Evolutionary conservation across 2,797 vertebrate genomes (phyloP).

Genomic region (Bryconaethiops microstoma): DNA sequence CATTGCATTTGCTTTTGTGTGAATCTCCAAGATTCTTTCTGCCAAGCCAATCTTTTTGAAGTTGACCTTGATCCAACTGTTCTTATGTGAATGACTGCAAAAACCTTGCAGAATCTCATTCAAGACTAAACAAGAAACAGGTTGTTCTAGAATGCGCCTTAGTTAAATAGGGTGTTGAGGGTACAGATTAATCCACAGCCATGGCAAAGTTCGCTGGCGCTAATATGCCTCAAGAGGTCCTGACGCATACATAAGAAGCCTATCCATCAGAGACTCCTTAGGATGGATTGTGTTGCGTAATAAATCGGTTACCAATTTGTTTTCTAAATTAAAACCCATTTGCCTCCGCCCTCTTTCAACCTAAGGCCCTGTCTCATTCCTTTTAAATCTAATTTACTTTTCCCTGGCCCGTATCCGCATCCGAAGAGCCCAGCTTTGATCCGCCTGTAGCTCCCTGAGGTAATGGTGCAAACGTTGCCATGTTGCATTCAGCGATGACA

Average conservation of each 20-base stretch:
- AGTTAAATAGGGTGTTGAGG: slow-evolving; percentile 46
- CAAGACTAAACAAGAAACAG: slow-evolving; percentile 62
- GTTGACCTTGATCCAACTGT: slow-evolving; percentile 50
- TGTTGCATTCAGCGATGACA: slow-evolving; percentile 43
- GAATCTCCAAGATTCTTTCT: slow-evolving; percentile 45
- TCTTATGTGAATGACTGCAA: slow-evolving; percentile 44
- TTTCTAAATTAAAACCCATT: slow-evolving; percentile 60
- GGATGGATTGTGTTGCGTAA: slow-evolving; percentile 50
- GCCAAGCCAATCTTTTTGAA: slow-evolving; percentile 51
- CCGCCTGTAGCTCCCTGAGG: slow-evolving; percentile 48
- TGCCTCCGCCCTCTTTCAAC: slow-evolving; percentile 51
- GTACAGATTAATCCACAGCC: slow-evolving; percentile 54
- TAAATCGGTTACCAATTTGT: slow-evolving; percentile 60
- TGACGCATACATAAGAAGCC: slow-evolving; percentile 11
- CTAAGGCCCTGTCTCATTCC: slow-evolving; percentile 48
- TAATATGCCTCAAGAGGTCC: slow-evolving; percentile 54
- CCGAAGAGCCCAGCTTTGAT: slow-evolving; percentile 53
- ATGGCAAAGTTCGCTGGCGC: slow-evolving; percentile 37
- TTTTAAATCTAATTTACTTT: slow-evolving; percentile 55
- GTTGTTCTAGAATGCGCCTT: slow-evolving; percentile 48
- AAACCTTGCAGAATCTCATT: slow-evolving; percentile 50
- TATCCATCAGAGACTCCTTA: slow-evolving; percentile 35
- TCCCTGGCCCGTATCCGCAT: slow-evolving; percentile 44
- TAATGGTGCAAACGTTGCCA: slow-evolving; percentile 49
- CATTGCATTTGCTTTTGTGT: slow-evolving; percentile 48